phyloP scores from a whole-genome alignment of 2,113 vertebrate genomes.

The Hypanus sabinus region DNA sequence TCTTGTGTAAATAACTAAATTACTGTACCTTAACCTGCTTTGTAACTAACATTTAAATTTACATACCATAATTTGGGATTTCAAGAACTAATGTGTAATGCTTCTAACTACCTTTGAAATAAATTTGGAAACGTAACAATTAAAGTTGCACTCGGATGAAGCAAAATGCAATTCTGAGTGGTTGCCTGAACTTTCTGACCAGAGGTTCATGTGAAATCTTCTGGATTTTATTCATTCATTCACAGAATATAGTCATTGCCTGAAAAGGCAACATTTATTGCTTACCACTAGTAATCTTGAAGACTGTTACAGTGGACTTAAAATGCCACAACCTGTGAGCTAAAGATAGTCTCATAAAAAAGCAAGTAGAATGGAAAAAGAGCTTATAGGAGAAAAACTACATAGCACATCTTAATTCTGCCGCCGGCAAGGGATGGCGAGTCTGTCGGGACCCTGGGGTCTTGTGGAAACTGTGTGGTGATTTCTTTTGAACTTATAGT shows the following conservation, averaged over 20 bases:
- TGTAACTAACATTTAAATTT: background rate
- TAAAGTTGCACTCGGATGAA: background rate
- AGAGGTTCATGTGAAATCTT: background rate
- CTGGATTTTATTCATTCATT: background rate
- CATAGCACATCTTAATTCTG: background rate
- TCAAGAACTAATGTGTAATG: background rate
- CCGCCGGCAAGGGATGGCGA: no score
- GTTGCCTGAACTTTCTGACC: background rate
- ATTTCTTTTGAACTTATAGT: no score
- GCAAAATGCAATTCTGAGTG: background rate
- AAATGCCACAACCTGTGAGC: background rate
- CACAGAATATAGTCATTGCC: background rate
- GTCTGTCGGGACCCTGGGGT: no score
- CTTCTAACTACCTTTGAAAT: no score
- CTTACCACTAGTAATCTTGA: background rate
- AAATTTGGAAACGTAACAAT: background rate
- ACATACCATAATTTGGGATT: background rate
- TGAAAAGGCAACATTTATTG: background rate
- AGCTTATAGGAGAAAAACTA: background rate
- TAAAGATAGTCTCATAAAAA: background rate
- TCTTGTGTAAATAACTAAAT: background rate
- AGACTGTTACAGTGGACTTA: no score
- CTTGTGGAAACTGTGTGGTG: no score
- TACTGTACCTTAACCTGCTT: background rate
- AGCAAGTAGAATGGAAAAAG: background rate